Evolutionary conservation across 92 coral and sea anemone species (phyloP), one percentile per base, ranked within the genome.

Genomic region (Porites divaricata): DNA sequence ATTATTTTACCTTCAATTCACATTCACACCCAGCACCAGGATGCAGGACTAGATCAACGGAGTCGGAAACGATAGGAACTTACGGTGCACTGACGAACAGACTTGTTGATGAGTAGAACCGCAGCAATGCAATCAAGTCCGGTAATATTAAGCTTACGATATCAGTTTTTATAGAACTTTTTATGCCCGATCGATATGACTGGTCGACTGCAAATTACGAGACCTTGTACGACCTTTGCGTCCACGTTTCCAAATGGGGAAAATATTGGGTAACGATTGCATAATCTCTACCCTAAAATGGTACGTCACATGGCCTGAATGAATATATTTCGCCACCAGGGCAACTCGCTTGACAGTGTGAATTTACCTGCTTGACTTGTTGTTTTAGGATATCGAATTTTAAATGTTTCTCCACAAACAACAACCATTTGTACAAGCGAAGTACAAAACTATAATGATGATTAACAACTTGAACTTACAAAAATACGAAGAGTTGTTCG

Each of bases 251-350:
- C 21, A 82, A 21, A 70, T 72, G 49, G 67, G 78, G 78, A 26
- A 26, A 72, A 22, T 81, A 63, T 67, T 52, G 86, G 53, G 82
- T 75, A 69, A 69, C 49, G 67, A 90, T 90, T 90, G 93, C 93
- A 90, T 90, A 90, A 90, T 81, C 63, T 72, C 41, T 63, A 25
- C 86, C 84, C 92, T 63, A 62, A 11, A 15, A 79, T 64, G 80
- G 63, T 84, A 88, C 45, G 88, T 86, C 93, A 76, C 82, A 71
- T 75, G 85, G 74, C 86, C 83, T 17, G 35, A 85, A 69, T 85
- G 78, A 72, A 89, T 89, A 66, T 72, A 84, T 71, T 81, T 89
- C 85, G 86, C 89, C 89, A 77, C 74, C 88, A 70, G 71, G 79
- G 77, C 81, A 89, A 77, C 89, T 77, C 76, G 85, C 54, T 22